A percentile compares a stretch with the other conserved stretches of the same genome.
These are phyloP conservation scores for Phengaris alcon DNA, from an alignment of 2,888 invertebrate species.

Conservation along the genomic window DNA sequence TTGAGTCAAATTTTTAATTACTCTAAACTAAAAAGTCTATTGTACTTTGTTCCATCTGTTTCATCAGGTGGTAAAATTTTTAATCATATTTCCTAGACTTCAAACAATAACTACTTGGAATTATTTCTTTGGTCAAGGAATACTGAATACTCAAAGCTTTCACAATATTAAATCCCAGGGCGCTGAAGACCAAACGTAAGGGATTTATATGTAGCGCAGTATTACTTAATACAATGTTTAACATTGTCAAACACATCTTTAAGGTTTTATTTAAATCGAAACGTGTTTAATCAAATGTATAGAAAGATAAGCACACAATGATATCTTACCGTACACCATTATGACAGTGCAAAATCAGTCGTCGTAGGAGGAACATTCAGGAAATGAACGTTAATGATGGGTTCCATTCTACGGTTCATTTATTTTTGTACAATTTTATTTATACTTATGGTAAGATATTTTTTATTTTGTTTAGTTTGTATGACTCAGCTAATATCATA, in stretches of 20 bases:
- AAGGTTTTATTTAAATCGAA: background rate
- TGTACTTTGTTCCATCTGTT: too few species aligned
- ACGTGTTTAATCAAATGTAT: constrained; percentile 28
- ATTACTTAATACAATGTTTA: constrained; percentile 8
- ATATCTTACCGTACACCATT: background rate
- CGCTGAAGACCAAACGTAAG: background rate
- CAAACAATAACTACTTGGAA: too few species aligned
- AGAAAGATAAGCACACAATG: constrained; percentile 22
- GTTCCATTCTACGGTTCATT: background rate
- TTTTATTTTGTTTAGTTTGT: background rate
- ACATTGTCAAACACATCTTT: background rate
- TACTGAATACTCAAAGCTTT: too few species aligned
- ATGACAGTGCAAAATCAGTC: constrained; percentile 1
- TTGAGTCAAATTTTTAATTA: too few species aligned
- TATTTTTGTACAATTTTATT: constrained; percentile 17
- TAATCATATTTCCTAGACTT: too few species aligned
- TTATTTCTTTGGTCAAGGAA: too few species aligned
- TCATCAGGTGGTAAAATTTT: too few species aligned
- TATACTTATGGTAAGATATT: constrained; percentile 9
- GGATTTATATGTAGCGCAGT: background rate
- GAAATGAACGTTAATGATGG: background rate
- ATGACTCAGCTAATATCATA: background rate
- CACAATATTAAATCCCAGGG: too few species aligned
- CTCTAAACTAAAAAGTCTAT: too few species aligned
- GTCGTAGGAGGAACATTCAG: constrained; percentile 9